Percentiles rank a stretch among this genome's conserved stretches.
These are phyloP conservation scores for Simalia tracyae DNA, from an alignment of 2,797 vertebrate species.

Conservation along the genomic window DNA sequence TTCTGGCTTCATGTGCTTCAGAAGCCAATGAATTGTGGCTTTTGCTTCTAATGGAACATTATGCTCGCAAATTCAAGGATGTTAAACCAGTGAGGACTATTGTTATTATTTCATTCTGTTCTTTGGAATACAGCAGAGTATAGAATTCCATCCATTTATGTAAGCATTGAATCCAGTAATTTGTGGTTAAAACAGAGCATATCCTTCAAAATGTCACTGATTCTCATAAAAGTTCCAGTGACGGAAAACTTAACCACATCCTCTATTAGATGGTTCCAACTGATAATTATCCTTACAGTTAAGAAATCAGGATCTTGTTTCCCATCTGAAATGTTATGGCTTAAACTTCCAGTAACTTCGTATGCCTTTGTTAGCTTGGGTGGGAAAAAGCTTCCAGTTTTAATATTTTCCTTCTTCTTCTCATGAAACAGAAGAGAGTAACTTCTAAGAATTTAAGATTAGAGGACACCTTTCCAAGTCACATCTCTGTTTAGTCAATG, in stretches of 20 bases:
- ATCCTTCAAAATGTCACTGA: slow-evolving; percentile 18
- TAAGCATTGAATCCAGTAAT: slow-evolving; percentile 19
- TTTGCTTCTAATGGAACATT: background rate
- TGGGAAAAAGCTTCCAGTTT: background rate
- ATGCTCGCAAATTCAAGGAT: background rate
- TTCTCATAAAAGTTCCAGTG: slow-evolving; percentile 29
- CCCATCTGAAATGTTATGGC: background rate
- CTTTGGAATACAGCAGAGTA: background rate
- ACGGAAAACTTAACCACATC: slow-evolving; percentile 14
- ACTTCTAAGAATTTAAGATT: background rate
- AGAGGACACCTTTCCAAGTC: background rate
- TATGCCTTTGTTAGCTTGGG: background rate
- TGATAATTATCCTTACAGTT: slow-evolving; percentile 18
- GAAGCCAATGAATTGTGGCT: background rate
- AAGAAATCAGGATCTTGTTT: background rate
- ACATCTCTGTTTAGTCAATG: background rate
- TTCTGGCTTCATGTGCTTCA: background rate
- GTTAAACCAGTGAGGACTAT: background rate
- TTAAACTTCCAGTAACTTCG: slow-evolving; percentile 7
- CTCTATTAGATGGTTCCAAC: slow-evolving; percentile 16
- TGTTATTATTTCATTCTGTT: slow-evolving; percentile 19
- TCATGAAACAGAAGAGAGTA: background rate
- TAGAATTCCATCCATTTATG: slow-evolving; percentile 19
- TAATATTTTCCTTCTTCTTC: background rate
- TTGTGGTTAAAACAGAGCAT: slow-evolving; percentile 37